Conservation (phyloP, 2,797 vertebrate species). For the Gymnopithys bicolor region DNA sequence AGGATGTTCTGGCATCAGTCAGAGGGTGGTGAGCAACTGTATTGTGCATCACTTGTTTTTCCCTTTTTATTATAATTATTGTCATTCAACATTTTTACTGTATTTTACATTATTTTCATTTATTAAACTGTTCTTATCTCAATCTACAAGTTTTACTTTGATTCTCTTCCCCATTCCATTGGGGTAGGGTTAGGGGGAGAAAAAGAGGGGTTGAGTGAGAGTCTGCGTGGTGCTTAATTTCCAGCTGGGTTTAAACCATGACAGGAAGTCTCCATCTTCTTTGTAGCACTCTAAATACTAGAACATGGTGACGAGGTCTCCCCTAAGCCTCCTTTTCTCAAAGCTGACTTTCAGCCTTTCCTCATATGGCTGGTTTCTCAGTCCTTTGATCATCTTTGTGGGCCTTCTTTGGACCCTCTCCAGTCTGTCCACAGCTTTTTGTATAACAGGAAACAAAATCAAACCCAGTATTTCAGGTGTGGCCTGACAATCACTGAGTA, state of each 20-base stretch:
- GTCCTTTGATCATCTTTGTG: background rate
- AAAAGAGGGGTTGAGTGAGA: fast-evolving
- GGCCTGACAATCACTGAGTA: background rate
- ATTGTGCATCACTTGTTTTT: background rate
- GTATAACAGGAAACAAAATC: background rate
- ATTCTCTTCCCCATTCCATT: background rate
- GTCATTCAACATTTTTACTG: background rate
- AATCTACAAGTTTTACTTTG: background rate
- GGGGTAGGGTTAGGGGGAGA: background rate
- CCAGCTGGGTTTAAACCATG: background rate
- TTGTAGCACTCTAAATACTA: background rate
- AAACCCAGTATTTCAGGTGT: background rate
- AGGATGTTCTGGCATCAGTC: fast-evolving
- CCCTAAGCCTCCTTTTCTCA: background rate
- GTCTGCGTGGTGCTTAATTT: background rate
- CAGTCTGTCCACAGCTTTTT: background rate
- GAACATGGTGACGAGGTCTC: background rate
- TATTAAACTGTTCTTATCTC: background rate
- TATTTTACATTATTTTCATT: background rate
- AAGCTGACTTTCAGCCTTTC: background rate
- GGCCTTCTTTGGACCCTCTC: background rate
- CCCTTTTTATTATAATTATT: background rate
- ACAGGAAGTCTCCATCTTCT: background rate
- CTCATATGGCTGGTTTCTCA: background rate
- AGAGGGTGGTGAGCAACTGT: background rate